Evolutionary conservation across 1,140 invertebrate species (phyloP).

Genomic region (Trichogramma pretiosum): DNA sequence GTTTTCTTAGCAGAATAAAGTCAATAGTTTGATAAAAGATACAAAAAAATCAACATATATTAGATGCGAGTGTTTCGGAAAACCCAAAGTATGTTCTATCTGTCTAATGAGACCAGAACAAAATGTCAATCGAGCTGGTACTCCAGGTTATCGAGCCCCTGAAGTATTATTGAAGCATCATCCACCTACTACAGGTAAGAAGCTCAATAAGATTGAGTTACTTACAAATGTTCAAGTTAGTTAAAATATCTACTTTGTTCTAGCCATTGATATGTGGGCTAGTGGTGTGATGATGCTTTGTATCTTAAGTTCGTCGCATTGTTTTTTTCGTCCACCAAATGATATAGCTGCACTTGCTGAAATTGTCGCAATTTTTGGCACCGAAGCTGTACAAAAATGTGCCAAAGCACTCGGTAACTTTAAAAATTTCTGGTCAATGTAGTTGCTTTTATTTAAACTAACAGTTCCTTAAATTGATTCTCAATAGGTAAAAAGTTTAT

Average conservation of each 20-base stretch:
- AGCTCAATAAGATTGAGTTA: slow-evolving; percentile 5
- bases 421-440: not conserved
- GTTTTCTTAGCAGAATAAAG: slow-evolving; percentile 32
- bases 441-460: not conserved
- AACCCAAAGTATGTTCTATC: slow-evolving; percentile 53
- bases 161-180: slow-evolving; percentile 75
- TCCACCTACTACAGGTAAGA: slow-evolving; percentile 62
- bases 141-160: slow-evolving; percentile 81
- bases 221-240: no score
- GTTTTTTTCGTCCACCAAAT: slow-evolving; percentile 75
- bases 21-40: slow-evolving; percentile 18
- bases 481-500: slow-evolving; percentile 40
- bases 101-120: slow-evolving; percentile 53
- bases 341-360: slow-evolving; percentile 74
- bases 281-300: slow-evolving; percentile 77
- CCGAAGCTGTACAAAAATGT: slow-evolving; percentile 55
- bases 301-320: slow-evolving; percentile 69
- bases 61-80: slow-evolving; percentile 57
- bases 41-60: slow-evolving; percentile 23
- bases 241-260: slow-evolving; percentile 20
- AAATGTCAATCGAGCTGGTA: slow-evolving; percentile 73
- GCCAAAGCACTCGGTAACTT: slow-evolving; percentile 58
- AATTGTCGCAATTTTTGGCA: slow-evolving; percentile 73
- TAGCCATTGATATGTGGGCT: slow-evolving; percentile 84
- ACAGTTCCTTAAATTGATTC: slow-evolving; percentile 10